Percentiles rank a stretch among this genome's conserved stretches.
These are phyloP conservation scores for Stomatorhinus walkeri DNA, from an alignment of 2,797 vertebrate species.

Conservation along the genomic window DNA sequence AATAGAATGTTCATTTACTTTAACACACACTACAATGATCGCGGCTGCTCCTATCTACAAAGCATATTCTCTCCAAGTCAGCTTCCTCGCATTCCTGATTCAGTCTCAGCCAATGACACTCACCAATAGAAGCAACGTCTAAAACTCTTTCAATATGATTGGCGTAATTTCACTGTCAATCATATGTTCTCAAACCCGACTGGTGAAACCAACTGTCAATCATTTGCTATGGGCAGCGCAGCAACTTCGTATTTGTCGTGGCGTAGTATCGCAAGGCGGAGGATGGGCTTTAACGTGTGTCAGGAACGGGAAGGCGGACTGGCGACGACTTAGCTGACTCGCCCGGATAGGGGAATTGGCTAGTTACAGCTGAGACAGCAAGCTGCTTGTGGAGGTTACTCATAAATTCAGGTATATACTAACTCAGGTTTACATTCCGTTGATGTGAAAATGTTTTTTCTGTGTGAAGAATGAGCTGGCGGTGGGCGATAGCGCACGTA, in stretches of 20 bases:
- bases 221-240: background rate
- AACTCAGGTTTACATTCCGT: background rate
- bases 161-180: background rate
- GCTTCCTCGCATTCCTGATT: background rate
- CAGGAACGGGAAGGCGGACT: conserved; percentile 15
- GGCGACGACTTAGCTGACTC: background rate
- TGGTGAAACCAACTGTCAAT: background rate
- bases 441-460: background rate
- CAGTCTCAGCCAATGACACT: background rate
- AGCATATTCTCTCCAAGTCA: background rate
- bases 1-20: background rate
- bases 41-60: background rate
- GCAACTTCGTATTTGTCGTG: conserved; percentile 17
- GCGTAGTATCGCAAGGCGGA: conserved; percentile 33
- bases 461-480: background rate
- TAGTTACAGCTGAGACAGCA: background rate
- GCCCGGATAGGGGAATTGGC: background rate
- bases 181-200: background rate
- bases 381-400: background rate
- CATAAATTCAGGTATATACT: conserved; percentile 5
- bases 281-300: conserved; percentile 30
- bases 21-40: background rate
- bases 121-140: background rate
- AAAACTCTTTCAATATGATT: background rate
- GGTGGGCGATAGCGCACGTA: background rate